Evolutionary conservation across 35 echinoderm and acorn worm species (phyloP).

Genomic region (Apostichopus japonicus): DNA sequence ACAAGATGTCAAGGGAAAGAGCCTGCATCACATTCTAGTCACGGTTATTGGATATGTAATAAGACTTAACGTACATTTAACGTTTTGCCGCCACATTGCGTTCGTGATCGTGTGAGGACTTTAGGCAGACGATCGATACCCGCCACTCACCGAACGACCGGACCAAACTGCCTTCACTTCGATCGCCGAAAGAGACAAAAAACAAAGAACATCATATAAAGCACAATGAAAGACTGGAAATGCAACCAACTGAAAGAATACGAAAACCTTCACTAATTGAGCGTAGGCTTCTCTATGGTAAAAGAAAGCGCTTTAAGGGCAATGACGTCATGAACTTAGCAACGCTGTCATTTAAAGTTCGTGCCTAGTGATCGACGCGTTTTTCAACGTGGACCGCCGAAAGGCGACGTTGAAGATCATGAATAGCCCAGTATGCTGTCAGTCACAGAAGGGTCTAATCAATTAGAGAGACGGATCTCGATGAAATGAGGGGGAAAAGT

Average conservation of each 20-base stretch:
- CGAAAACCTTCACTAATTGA: neutral
- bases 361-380: neutral
- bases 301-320: neutral
- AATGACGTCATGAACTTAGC: neutral
- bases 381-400: neutral
- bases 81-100: neutral
- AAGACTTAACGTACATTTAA: neutral
- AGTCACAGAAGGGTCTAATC: neutral
- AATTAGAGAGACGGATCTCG: neutral
- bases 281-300: neutral
- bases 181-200: neutral
- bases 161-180: neutral
- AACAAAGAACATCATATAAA: neutral
- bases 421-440: neutral
- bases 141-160: neutral
- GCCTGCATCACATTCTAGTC: neutral
- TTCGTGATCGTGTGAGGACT: neutral
- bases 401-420: neutral
- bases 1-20: neutral
- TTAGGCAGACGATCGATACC: neutral
- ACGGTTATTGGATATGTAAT: neutral
- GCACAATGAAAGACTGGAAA: neutral
- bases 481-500: neutral
- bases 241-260: neutral
- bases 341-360: neutral